A percentile compares a stretch with the other conserved stretches of the same genome.
Evolutionary conservation across 2,797 vertebrate genomes (phyloP).

Genomic region (Carduelis carduelis): DNA sequence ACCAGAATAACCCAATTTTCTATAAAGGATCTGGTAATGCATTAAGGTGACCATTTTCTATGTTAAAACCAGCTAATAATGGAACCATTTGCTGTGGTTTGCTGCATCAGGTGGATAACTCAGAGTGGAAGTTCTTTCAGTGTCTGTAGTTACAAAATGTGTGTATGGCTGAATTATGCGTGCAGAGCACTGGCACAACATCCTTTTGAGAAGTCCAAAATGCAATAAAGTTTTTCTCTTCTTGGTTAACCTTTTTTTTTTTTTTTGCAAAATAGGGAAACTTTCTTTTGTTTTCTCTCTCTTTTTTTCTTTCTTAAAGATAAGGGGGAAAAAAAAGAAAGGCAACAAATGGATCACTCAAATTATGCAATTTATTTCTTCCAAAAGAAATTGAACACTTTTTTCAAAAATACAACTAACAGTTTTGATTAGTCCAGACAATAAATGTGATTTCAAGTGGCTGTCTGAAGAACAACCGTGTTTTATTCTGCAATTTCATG

Average conservation of each 20-base stretch:
- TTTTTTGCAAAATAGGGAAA: neutral
- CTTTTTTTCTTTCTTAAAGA: neutral
- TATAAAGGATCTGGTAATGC: neutral
- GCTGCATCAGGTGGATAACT: neutral
- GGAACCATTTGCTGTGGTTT: neutral
- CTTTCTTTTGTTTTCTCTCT: neutral
- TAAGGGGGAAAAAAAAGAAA: rapidly evolving
- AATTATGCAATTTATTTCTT: neutral
- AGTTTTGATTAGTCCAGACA: neutral
- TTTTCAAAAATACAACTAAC: neutral
- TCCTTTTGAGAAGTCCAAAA: neutral
- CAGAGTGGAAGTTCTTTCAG: neutral
- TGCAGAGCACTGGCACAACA: rapidly evolving
- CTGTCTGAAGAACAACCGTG: neutral
- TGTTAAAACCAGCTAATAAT: neutral
- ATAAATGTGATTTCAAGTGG: neutral
- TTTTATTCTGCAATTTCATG: neutral
- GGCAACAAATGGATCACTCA: neutral
- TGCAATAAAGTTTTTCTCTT: neutral
- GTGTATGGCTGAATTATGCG: neutral
- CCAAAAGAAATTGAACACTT: neutral
- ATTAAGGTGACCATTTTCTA: neutral
- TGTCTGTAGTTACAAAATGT: neutral
- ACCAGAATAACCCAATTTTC: neutral
- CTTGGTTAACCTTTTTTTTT: neutral